Percentiles rank a stretch among this genome's conserved stretches.
These are phyloP conservation scores for Tauraco hartlaubi DNA, from an alignment of 2,797 vertebrate species.

Conservation along the genomic window DNA sequence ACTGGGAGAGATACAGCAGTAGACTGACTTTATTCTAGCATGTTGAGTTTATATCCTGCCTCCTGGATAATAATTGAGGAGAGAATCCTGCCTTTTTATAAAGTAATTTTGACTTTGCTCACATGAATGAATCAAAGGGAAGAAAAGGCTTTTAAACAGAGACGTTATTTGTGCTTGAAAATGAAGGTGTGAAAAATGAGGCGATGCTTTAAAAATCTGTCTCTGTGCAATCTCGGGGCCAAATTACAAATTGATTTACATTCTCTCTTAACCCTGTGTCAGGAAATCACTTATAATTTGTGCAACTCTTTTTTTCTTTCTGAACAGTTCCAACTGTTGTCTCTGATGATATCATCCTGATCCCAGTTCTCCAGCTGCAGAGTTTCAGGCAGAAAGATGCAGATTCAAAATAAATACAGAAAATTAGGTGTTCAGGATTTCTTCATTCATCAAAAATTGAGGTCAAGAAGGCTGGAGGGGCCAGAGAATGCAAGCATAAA, in stretches of 20 bases:
- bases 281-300: neutral
- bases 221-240: neutral
- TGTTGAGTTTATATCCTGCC: neutral
- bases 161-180: neutral
- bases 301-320: neutral
- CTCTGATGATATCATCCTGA: neutral
- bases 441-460: neutral
- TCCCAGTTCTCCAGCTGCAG: neutral
- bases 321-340: neutral
- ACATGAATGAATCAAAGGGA: neutral
- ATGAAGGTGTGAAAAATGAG: neutral
- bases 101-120: neutral
- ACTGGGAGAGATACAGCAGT: neutral
- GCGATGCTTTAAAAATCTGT: neutral
- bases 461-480: neutral
- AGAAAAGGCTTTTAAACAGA: neutral
- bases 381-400: neutral
- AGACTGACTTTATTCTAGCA: neutral
- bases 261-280: neutral
- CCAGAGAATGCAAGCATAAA: neutral
- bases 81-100: neutral
- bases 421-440: neutral
- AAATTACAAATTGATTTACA: conserved; percentile 39
- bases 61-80: neutral
- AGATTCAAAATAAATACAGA: neutral